These are phyloP conservation scores for Zenarchopterus dispar DNA, from an alignment of 2,797 vertebrate species.

Conservation along the genomic window DNA sequence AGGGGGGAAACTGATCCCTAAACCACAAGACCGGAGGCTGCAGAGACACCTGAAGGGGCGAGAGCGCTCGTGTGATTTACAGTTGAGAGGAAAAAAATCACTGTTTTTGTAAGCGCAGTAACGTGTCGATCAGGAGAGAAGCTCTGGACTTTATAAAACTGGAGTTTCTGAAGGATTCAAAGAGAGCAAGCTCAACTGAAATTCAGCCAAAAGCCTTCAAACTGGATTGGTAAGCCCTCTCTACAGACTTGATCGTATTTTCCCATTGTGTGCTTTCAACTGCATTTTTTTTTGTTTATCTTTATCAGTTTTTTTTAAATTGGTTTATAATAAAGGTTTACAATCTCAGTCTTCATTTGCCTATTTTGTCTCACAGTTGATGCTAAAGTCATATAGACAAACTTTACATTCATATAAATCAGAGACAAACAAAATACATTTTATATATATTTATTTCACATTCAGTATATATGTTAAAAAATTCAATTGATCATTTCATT, in stretches of 20 bases:
- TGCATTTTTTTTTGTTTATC: neutral
- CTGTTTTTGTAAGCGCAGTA: neutral
- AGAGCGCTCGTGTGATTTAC: neutral
- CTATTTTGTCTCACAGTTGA: neutral
- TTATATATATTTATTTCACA: too few relatives aligned
- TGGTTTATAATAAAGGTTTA: neutral
- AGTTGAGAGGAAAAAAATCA: neutral
- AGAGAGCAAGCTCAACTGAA: slow-evolving; percentile 12
- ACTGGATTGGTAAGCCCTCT: slow-evolving; percentile 24
- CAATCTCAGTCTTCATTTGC: neutral
- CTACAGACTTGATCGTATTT: neutral
- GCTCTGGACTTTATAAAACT: neutral
- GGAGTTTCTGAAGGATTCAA: fast-evolving
- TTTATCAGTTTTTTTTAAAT: neutral
- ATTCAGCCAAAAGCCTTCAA: slow-evolving; percentile 3
- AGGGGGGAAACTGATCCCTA: slow-evolving; percentile 21
- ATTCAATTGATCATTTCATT: too few relatives aligned
- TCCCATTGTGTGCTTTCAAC: neutral
- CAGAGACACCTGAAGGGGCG: slow-evolving; percentile 22
- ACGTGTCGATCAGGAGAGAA: neutral
- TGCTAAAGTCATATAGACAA: neutral
- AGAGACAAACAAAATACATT: too few relatives aligned
- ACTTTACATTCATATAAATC: neutral
- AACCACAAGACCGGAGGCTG: slow-evolving; percentile 15
- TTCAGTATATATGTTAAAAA: too few relatives aligned